A percentile compares a stretch with the other conserved stretches of the same genome.
Conservation (phyloP, 2,888 invertebrate genomes). For the Tolmerus cingulatus region DNA sequence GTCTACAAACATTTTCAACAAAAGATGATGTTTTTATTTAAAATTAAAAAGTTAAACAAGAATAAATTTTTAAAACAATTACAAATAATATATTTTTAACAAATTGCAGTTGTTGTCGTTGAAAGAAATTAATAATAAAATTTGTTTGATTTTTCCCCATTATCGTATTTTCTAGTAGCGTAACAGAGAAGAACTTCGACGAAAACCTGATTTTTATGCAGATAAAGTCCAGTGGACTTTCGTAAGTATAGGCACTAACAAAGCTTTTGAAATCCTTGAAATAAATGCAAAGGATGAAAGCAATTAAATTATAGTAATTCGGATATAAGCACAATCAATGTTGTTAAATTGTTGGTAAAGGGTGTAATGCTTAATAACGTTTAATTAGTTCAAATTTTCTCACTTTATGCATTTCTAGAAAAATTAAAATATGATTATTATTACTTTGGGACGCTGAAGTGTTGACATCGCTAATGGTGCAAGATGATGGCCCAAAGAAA, state of each 20-base stretch:
- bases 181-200: slow-evolving; percentile 16
- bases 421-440: too few relatives aligned
- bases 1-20: neutral
- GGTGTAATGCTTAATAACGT: neutral
- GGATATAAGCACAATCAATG: neutral
- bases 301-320: neutral
- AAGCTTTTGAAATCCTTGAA: neutral
- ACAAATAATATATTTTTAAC: neutral
- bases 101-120: neutral
- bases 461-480: too few relatives aligned
- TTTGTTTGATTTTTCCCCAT: neutral
- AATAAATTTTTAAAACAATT: neutral
- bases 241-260: slow-evolving; percentile 5
- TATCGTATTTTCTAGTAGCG: slow-evolving; percentile 5
- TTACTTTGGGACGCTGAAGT: too few relatives aligned
- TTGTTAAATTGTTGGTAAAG: neutral
- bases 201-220: neutral
- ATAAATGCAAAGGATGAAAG: neutral
- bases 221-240: neutral
- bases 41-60: neutral
- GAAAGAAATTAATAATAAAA: neutral
- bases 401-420: too few relatives aligned
- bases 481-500: too few relatives aligned
- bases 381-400: too few relatives aligned
- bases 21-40: neutral